Conservation (phyloP, 2,888 invertebrate genomes). For the Rhorus exstirpatorius region DNA sequence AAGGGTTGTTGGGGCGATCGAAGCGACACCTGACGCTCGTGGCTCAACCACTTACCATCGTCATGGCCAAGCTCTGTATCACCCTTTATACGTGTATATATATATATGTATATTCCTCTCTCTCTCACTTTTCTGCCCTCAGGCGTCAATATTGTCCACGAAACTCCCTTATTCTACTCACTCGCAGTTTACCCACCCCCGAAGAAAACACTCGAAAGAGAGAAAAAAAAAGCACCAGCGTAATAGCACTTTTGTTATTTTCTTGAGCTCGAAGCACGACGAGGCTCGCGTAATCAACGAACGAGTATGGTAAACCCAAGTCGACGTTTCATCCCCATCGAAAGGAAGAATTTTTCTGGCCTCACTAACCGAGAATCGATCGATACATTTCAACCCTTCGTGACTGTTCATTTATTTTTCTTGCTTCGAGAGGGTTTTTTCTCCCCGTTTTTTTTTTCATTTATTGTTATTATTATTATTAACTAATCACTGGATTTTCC, state of each 20-base stretch:
- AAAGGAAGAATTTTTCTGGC: too few species aligned
- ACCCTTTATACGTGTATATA: slow-evolving; percentile 18
- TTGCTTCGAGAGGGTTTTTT: not conserved
- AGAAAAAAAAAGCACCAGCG: too few species aligned
- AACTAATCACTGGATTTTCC: slow-evolving; percentile 47
- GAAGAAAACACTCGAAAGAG: too few species aligned
- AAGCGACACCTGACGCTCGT: slow-evolving; percentile 79
- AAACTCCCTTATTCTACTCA: slow-evolving; percentile 43
- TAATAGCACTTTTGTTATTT: too few species aligned
- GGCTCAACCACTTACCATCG: slow-evolving; percentile 71
- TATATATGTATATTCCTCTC: slow-evolving; percentile 6
- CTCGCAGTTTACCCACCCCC: slow-evolving; percentile 24
- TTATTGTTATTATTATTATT: slow-evolving; percentile 9
- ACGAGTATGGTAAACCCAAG: too few species aligned
- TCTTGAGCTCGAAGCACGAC: too few species aligned
- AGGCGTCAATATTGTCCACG: slow-evolving; percentile 67
- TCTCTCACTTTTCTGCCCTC: slow-evolving; percentile 24
- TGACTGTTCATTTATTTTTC: slow-evolving; percentile 6
- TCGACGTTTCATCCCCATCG: too few species aligned
- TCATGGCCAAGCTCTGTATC: slow-evolving; percentile 76
- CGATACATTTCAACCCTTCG: too few species aligned
- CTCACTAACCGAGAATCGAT: too few species aligned
- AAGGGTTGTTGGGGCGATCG: slow-evolving; percentile 80
- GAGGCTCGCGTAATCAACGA: too few species aligned
- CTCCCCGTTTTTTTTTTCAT: not conserved